These are phyloP conservation scores for Megalops atlanticus DNA, from an alignment of 2,113 vertebrate genomes.

Conservation along the genomic window DNA sequence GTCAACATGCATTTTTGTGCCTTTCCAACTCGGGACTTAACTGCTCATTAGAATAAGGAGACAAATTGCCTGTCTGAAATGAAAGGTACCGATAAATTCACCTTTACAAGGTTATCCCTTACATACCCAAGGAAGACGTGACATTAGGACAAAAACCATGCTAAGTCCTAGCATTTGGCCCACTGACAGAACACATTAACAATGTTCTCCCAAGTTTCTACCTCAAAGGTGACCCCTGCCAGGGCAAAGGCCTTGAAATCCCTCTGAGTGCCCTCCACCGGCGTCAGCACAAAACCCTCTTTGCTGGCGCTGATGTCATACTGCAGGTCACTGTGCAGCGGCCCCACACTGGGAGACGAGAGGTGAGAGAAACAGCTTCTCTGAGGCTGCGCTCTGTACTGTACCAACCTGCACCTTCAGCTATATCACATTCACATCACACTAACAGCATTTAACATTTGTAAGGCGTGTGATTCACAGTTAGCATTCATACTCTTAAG, in stretches of 20 bases:
- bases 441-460: not conserved
- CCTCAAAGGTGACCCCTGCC: slow-evolving; percentile 94
- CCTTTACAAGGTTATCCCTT: too few species aligned
- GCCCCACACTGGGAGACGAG: slow-evolving; percentile 80
- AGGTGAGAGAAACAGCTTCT: not conserved
- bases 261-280: slow-evolving; percentile 82
- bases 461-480: not conserved
- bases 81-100: too few species aligned
- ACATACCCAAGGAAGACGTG: too few species aligned
- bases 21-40: too few species aligned
- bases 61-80: too few species aligned
- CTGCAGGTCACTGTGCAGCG: slow-evolving; percentile 89
- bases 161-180: not conserved
- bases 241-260: slow-evolving; percentile 97
- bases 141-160: too few species aligned
- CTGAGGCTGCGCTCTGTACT: too few species aligned
- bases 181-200: not conserved
- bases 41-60: too few species aligned
- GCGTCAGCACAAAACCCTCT: slow-evolving; percentile 91
- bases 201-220: slow-evolving; percentile 53
- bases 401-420: too few species aligned
- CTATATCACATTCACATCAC: too few species aligned
- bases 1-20: too few species aligned
- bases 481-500: not conserved
- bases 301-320: slow-evolving; percentile 88